phyloP scores from a whole-genome alignment of 2,888 invertebrate genomes.

The Lissocephala sabroskyi region DNA sequence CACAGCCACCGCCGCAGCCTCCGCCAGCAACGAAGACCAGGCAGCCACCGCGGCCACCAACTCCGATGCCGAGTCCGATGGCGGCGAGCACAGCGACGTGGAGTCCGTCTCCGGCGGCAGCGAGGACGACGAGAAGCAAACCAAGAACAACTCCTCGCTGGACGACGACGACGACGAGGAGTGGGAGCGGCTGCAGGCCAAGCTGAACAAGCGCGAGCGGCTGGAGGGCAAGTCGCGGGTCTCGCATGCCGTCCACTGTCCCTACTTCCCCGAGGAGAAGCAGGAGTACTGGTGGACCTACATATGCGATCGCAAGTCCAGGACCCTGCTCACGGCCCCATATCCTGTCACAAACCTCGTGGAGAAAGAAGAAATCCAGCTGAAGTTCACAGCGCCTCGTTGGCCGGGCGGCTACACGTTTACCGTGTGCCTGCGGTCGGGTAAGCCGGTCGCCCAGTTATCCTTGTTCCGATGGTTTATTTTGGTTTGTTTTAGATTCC shows the following conservation, averaged over 20 bases:
- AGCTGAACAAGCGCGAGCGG: slow-evolving; percentile 88
- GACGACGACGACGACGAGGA: slow-evolving; percentile 87
- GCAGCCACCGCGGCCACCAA: slow-evolving; percentile 64
- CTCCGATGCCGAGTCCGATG: slow-evolving; percentile 72
- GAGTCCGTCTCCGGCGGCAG: slow-evolving; percentile 73
- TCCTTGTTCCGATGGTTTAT: no score
- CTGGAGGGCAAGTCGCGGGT: slow-evolving; percentile 94
- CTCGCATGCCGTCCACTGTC: slow-evolving; percentile 98
- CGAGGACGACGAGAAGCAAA: slow-evolving; percentile 77
- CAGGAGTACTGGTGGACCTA: slow-evolving; percentile 99
- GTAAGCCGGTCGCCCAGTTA: slow-evolving; percentile 64
- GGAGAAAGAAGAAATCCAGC: slow-evolving; percentile 90
- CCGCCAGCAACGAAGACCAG: slow-evolving; percentile 47
- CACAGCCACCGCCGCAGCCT: slow-evolving; percentile 30
- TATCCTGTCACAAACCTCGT: slow-evolving; percentile 95
- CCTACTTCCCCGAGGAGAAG: slow-evolving; percentile 94
- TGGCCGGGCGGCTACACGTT: slow-evolving; percentile 95
- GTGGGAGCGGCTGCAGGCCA: slow-evolving; percentile 93
- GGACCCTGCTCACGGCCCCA: slow-evolving; percentile 92
- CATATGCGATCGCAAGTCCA: slow-evolving; percentile 95
- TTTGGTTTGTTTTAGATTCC: slow-evolving; percentile 90
- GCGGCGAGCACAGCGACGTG: slow-evolving; percentile 73
- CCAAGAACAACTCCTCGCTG: slow-evolving; percentile 73
- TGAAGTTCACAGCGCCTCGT: slow-evolving; percentile 96
- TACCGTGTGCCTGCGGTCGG: slow-evolving; percentile 91